Evolutionary conservation across 2,113 vertebrate species (phyloP).

Genomic region (Ivindomyrus marchei): DNA sequence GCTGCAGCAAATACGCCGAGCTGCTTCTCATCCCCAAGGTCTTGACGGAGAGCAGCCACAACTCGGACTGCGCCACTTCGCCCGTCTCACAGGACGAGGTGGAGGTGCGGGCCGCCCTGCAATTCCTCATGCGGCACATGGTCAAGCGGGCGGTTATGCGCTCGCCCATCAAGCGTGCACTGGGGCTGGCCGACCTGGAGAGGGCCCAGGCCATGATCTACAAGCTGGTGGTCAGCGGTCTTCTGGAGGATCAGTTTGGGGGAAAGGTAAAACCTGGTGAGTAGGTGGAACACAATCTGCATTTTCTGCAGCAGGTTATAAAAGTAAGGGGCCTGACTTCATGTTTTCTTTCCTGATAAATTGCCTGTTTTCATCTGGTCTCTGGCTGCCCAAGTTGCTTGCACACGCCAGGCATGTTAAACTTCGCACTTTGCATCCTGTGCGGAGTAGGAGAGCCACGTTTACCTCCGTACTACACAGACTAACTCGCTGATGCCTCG

Average conservation of each 20-base stretch:
- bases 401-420: not conserved
- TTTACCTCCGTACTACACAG: not conserved
- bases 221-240: conserved; percentile 83
- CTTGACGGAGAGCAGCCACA: conserved; percentile 81
- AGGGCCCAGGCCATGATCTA: conserved; percentile 94
- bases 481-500: not conserved
- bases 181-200: conserved; percentile 88
- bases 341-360: not conserved
- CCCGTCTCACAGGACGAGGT: conserved; percentile 82
- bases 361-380: not conserved
- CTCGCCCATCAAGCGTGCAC: conserved; percentile 83
- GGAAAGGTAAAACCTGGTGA: conserved; percentile 73
- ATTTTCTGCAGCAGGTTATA: not conserved
- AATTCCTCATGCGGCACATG: conserved; percentile 97
- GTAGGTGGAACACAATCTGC: not conserved
- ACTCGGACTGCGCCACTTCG: conserved; percentile 75
- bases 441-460: not conserved
- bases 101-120: conserved; percentile 85
- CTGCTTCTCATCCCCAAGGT: conserved; percentile 89
- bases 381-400: not conserved
- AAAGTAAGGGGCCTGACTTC: not conserved
- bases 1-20: conserved; percentile 95
- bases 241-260: conserved; percentile 82
- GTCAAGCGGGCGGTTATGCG: conserved; percentile 93
- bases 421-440: not conserved